Base-by-base conservation (phyloP, 2,113 vertebrate species). In the Hippocampus abdominalis region DNA sequence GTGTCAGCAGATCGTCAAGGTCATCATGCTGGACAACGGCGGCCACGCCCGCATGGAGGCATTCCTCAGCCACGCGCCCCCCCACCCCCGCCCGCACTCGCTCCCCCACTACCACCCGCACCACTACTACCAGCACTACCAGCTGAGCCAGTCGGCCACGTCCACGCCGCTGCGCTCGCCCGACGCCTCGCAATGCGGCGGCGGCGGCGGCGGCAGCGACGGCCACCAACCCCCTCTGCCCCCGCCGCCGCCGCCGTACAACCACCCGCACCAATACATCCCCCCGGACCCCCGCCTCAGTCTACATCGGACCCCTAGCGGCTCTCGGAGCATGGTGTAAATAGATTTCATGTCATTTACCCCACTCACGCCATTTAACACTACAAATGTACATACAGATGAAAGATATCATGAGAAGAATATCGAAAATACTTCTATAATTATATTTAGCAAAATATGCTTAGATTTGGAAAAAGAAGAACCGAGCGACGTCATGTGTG, bases 1-100 rank as follows among this genome's bases (percentile, higher is more conserved):
- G 94, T 98, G 96, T 91, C 96, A 98, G 91, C 96, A 98, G 92
- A 97, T 98, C 84, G 96, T 99, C 90, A 98, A 98, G 92, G 95
- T 98, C 92, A 95, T 99, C 90, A 96, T 99, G 89, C 86, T 98
- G 83, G 96, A 98, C 93, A 93, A 95, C 91, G 92, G 94, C 83
- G 94, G 95, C 84, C 92, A 94, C 68, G 94, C 94, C 74, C 93
- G 90, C 63, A 86, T 96, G 92, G 95, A 96, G 92, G 94, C 94
- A 74, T 94, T 95, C 90, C 93, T 96, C 84, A 94, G 94, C 91
- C 95, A 95, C 81, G 95, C 94, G 49, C 94, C 96, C 82, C 93
- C 94, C 87, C 91, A 95, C 94, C 40, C 62, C 2, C 62, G 23
- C 39, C 36, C 61, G 10, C 36, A n/a, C 36, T 32, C n/a, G n/a